These are phyloP conservation scores for Accipiter cooperii DNA, from an alignment of 2,113 vertebrate genomes.

Conservation along the genomic window DNA sequence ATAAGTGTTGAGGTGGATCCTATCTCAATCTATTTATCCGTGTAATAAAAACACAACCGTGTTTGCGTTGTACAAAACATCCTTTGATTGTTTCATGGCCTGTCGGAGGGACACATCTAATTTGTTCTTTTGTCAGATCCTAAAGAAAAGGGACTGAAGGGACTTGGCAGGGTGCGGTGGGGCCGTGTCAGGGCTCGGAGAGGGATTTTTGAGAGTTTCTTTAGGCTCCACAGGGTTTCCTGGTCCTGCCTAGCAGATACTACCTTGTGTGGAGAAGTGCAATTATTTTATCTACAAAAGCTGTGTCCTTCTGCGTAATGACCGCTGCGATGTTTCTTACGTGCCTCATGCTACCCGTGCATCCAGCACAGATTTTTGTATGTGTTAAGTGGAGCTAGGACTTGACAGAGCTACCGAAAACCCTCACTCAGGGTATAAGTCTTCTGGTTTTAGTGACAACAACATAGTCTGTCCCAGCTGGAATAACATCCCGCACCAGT, in stretches of 20 bases:
- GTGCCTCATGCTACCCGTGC: rapidly evolving
- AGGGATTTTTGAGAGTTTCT: background rate
- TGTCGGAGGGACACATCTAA: background rate
- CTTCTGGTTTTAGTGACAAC: background rate
- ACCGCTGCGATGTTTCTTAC: background rate
- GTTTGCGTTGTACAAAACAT: background rate
- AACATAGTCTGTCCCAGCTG: background rate
- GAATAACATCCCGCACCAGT: background rate
- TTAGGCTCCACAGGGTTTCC: background rate
- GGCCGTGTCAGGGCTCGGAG: background rate
- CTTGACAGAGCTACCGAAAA: background rate
- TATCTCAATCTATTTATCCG: background rate
- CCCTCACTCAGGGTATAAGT: rapidly evolving
- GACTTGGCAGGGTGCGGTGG: background rate
- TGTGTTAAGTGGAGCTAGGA: background rate
- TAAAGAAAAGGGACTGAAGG: background rate
- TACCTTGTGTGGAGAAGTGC: background rate
- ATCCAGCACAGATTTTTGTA: rapidly evolving
- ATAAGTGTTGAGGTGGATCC: background rate
- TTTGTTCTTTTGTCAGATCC: background rate
- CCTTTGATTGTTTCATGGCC: background rate
- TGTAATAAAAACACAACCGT: background rate
- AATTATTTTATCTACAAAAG: background rate
- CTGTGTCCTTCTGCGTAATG: background rate
- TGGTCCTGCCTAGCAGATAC: background rate